Conservation (phyloP, 2,797 vertebrate species). For the Ispidina picta region DNA sequence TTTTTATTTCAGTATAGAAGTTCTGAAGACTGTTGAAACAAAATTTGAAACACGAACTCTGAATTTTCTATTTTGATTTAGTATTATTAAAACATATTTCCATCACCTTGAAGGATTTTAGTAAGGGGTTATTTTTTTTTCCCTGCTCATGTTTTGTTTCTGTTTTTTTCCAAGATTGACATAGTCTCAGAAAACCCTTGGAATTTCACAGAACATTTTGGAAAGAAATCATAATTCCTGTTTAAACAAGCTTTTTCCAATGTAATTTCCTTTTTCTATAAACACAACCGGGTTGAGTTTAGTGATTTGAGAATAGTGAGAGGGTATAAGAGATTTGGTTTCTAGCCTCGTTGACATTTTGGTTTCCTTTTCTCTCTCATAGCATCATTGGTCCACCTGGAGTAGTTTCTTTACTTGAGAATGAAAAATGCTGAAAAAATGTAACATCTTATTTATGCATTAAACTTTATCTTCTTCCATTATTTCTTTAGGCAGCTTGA, state of each 20-base stretch:
- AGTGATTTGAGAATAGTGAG: background rate
- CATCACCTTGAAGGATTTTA: background rate
- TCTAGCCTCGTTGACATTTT: background rate
- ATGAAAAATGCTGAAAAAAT: background rate
- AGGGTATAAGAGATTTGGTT: background rate
- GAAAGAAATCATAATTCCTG: background rate
- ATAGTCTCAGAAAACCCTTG: background rate
- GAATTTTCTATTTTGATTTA: background rate
- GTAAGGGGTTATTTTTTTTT: background rate
- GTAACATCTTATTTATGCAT: background rate
- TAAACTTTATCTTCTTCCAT: background rate
- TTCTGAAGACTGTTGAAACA: background rate
- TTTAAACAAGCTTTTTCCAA: background rate
- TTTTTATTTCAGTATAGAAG: background rate
- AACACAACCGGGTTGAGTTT: background rate
- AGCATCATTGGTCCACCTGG: background rate
- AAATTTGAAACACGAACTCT: background rate
- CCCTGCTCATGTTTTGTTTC: accelerated
- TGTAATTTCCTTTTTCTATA: background rate
- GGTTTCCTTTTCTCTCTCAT: background rate
- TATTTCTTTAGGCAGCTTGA: conserved; percentile 20
- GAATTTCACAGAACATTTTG: background rate
- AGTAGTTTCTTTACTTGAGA: background rate
- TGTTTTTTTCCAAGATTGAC: background rate
- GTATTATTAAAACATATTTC: background rate